Percentiles rank a stretch among this genome's conserved stretches.
Conservation (phyloP, 2,888 invertebrate genomes). For the Ischnura elegans region DNA sequence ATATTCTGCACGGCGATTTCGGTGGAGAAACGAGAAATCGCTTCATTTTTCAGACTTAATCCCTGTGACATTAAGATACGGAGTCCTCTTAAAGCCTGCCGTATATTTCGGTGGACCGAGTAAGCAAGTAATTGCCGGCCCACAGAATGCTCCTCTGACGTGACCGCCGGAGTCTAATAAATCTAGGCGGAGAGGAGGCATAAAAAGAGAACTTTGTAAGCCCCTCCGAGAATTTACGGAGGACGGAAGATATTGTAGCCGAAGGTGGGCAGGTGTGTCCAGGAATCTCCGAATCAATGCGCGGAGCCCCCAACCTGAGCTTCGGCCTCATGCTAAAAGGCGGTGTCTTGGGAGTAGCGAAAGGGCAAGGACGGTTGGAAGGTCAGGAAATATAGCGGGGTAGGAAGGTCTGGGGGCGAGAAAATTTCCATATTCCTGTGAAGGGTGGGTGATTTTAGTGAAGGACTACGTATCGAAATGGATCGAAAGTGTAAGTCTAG, state of each 20-base stretch:
- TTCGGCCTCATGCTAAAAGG: not conserved
- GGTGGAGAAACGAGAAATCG: not conserved
- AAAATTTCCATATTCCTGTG: too few relatives aligned
- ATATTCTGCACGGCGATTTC: too few relatives aligned
- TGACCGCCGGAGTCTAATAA: not conserved
- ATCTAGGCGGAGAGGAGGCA: not conserved
- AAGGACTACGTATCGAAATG: too few relatives aligned
- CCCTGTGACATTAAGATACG: not conserved
- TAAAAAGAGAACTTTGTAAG: not conserved
- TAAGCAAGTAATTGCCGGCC: not conserved
- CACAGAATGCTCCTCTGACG: not conserved
- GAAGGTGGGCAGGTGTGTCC: not conserved
- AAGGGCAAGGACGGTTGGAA: not conserved
- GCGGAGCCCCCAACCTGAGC: not conserved
- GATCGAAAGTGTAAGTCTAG: too few relatives aligned
- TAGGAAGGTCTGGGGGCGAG: too few relatives aligned
- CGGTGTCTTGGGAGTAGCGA: not conserved
- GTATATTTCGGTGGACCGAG: not conserved
- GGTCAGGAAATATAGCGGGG: not conserved
- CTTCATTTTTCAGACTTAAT: not conserved
- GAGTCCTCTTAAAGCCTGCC: not conserved
- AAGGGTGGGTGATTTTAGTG: too few relatives aligned
- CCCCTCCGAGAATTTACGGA: conserved; percentile 2
- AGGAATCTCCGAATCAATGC: conserved; percentile 14
- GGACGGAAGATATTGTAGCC: not conserved